phyloP scores from a whole-genome alignment of 92 coral and sea anemone species.

The Phenganax marumi region DNA sequence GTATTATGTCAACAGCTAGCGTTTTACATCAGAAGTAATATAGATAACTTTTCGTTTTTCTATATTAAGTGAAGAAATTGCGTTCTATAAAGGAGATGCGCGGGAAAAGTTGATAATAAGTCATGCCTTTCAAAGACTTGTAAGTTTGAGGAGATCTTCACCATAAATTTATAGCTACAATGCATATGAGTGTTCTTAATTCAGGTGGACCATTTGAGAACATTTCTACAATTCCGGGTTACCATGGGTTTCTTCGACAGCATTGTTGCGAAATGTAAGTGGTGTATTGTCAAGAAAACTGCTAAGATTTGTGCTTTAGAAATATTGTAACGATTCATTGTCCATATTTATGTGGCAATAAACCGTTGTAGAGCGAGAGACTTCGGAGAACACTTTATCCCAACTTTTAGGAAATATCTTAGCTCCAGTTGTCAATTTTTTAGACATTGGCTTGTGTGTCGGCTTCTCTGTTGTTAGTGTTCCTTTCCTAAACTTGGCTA shows the following conservation, averaged over 20 bases:
- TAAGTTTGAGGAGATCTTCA: slow-evolving; percentile 23
- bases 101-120: slow-evolving; percentile 79
- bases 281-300: neutral
- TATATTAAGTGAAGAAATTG: slow-evolving; percentile 81
- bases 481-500: slow-evolving; percentile 71
- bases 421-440: neutral
- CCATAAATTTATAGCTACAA: neutral
- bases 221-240: slow-evolving; percentile 80
- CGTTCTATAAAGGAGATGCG: slow-evolving; percentile 88
- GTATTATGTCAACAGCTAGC: too few species aligned
- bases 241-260: slow-evolving; percentile 97
- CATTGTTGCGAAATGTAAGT: slow-evolving; percentile 95
- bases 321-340: too few species aligned
- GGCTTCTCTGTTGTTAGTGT: slow-evolving; percentile 91
- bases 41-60: neutral
- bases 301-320: too few species aligned
- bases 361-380: too few species aligned
- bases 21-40: neutral
- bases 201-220: slow-evolving; percentile 79
- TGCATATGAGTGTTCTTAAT: neutral
- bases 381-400: too few species aligned
- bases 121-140: slow-evolving; percentile 83
- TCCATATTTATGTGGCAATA: too few species aligned
- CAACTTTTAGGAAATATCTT: too few species aligned
- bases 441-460: slow-evolving; percentile 88